Evolutionary conservation across 2,888 invertebrate species (phyloP).

Genomic region (Erannis defoliaria): DNA sequence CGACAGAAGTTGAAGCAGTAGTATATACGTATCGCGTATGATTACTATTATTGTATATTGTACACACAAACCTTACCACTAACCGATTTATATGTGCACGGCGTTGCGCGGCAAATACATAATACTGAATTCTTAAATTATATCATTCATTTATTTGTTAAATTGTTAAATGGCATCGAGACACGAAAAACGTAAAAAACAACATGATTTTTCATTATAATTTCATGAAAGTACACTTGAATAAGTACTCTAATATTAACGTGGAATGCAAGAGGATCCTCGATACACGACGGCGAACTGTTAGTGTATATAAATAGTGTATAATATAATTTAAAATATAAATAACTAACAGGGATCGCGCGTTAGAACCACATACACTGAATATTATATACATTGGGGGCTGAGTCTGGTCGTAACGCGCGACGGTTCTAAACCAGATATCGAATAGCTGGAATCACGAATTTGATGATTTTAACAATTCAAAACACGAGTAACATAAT

Average conservation of each 20-base stretch:
- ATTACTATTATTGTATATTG: slow-evolving; percentile 48
- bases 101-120: slow-evolving; percentile 48
- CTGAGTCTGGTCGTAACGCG: slow-evolving; percentile 17
- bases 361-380: slow-evolving; percentile 33
- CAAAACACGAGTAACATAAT: slow-evolving; percentile 60
- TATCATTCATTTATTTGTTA: slow-evolving; percentile 43
- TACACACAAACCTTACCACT: slow-evolving; percentile 53
- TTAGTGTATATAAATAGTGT: slow-evolving; percentile 70
- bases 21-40: slow-evolving; percentile 62
- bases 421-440: slow-evolving; percentile 30
- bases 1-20: slow-evolving; percentile 73
- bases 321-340: slow-evolving; percentile 65
- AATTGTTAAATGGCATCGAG: slow-evolving; percentile 50
- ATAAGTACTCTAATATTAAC: slow-evolving; percentile 64
- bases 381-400: slow-evolving; percentile 55
- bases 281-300: slow-evolving; percentile 59
- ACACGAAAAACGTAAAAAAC: slow-evolving; percentile 54
- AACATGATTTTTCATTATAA: slow-evolving; percentile 46
- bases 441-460: slow-evolving; percentile 58
- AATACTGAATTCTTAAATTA: slow-evolving; percentile 66
- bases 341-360: slow-evolving; percentile 59
- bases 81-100: slow-evolving; percentile 25
- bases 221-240: slow-evolving; percentile 48
- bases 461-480: slow-evolving; percentile 52
- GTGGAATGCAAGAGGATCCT: slow-evolving; percentile 82